These are phyloP conservation scores for Vulpes lagopus DNA, from an alignment of 2,113 vertebrate genomes.

Conservation along the genomic window DNA sequence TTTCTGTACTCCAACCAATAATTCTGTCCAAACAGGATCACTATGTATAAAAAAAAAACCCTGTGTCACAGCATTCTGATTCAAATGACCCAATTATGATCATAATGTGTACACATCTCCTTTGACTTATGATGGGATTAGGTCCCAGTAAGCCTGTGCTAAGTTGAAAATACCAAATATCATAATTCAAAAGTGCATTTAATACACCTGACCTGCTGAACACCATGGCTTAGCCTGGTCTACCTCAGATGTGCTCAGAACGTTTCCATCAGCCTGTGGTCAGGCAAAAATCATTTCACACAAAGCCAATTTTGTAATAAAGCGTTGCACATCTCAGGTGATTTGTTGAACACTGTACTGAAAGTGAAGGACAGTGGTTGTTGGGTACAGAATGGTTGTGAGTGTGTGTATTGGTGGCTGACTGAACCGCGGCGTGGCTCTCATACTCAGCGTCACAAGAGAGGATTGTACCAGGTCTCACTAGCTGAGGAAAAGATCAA, in stretches of 20 bases:
- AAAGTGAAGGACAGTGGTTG: background rate
- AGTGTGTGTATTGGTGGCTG: background rate
- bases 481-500: background rate
- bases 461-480: background rate
- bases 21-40: background rate
- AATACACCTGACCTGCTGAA: background rate
- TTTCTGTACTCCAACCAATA: background rate
- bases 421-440: no score
- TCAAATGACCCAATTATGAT: background rate
- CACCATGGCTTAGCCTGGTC: background rate
- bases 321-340: background rate
- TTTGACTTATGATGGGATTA: background rate
- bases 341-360: background rate
- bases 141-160: background rate
- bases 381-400: background rate
- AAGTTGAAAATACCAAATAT: background rate
- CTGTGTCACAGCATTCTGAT: background rate
- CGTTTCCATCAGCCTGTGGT: background rate
- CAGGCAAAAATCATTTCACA: background rate
- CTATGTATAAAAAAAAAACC: background rate
- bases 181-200: background rate
- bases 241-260: background rate
- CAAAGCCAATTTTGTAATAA: background rate
- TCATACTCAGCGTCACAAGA: background rate
- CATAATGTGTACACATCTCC: background rate